These are phyloP conservation scores for Pelagia noctiluca DNA, from an alignment of 30 jellyfish, hydroid and myxozoan species.

Conservation along the genomic window DNA sequence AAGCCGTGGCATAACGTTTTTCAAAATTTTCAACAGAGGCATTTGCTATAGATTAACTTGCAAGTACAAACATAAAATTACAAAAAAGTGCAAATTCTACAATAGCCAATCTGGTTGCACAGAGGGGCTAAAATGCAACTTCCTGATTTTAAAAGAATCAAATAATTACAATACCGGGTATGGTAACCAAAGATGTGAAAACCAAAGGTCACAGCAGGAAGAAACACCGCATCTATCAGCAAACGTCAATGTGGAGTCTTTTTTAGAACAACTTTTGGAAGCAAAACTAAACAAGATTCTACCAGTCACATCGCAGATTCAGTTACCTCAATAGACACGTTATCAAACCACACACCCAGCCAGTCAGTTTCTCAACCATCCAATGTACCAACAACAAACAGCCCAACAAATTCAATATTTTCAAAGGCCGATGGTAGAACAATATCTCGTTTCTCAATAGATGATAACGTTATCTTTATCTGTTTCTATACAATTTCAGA, in stretches of 20 bases:
- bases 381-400: slow-evolving; percentile 34
- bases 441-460: neutral
- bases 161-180: neutral
- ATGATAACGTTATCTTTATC: neutral
- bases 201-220: slow-evolving; percentile 23
- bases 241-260: neutral
- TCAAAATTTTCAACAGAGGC: no score
- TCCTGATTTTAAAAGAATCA: neutral
- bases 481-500: slow-evolving; percentile 1
- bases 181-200: slow-evolving; percentile 30
- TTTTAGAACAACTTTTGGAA: neutral
- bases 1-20: no score
- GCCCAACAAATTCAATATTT: neutral
- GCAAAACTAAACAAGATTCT: neutral
- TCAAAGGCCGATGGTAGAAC: slow-evolving; percentile 9
- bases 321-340: slow-evolving; percentile 15
- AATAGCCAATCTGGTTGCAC: slow-evolving; percentile 26
- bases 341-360: slow-evolving; percentile 10
- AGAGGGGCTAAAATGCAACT: slow-evolving; percentile 22
- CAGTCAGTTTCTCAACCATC: neutral
- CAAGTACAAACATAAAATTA: no score
- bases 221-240: neutral
- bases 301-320: slow-evolving; percentile 11
- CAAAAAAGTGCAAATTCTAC: neutral
- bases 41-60: no score